Evolutionary conservation across 2,888 invertebrate species (phyloP).

Genomic region (Onchidella celtica): DNA sequence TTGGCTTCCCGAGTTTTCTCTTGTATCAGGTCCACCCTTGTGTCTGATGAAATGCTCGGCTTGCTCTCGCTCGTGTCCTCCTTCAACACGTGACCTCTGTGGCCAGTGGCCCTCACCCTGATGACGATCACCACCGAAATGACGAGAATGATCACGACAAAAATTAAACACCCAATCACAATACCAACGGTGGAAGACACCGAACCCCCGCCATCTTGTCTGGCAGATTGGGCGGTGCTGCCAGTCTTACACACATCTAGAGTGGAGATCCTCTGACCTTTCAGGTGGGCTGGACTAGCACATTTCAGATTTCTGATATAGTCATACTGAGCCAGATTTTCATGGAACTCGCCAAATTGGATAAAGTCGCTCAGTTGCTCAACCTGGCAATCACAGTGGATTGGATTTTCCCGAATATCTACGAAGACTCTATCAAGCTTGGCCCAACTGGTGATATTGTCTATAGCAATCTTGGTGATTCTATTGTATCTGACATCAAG

Average conservation of each 20-base stretch:
- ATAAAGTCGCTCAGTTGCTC: background rate
- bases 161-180: background rate
- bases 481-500: slow-evolving; percentile 45
- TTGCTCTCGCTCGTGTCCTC: no score
- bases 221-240: background rate
- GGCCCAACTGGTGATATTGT: slow-evolving; percentile 2
- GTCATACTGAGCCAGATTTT: background rate
- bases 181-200: background rate
- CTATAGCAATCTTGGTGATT: slow-evolving; percentile 23
- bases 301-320: slow-evolving; percentile 31
- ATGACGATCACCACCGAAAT: background rate
- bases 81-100: no score
- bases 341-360: background rate
- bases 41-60: no score
- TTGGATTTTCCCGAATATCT: slow-evolving; percentile 28
- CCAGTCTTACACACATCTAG: background rate
- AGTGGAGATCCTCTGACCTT: background rate
- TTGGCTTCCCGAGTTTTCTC: no score
- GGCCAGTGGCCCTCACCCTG: background rate
- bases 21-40: no score
- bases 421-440: slow-evolving; percentile 18
- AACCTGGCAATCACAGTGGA: slow-evolving; percentile 26
- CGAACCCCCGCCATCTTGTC: background rate
- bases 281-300: background rate
- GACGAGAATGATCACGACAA: background rate